These are phyloP conservation scores for Chionoecetes opilio DNA, from an alignment of 1,140 invertebrate genomes.

Conservation along the genomic window DNA sequence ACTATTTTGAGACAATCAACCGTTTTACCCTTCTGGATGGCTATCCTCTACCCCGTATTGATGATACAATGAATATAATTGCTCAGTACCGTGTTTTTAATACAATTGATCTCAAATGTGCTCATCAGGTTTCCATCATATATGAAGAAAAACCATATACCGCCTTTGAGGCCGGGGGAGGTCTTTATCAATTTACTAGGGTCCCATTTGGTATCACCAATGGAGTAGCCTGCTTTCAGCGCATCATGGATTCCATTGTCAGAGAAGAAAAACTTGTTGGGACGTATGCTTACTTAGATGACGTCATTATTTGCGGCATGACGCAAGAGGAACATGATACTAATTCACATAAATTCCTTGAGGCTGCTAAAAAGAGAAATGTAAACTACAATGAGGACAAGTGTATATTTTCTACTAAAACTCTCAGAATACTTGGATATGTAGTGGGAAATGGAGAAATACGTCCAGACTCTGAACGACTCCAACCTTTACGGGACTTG, in stretches of 20 bases:
- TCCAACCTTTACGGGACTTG: background rate
- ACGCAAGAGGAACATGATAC: background rate
- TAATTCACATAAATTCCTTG: background rate
- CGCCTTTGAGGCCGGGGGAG: slow-evolving; percentile 76
- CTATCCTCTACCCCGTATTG: slow-evolving; percentile 64
- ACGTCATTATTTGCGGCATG: slow-evolving; percentile 41
- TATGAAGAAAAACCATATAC: slow-evolving; percentile 80
- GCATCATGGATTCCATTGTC: too few species aligned
- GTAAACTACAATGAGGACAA: background rate
- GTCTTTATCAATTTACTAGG: slow-evolving; percentile 75
- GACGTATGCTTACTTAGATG: slow-evolving; percentile 23
- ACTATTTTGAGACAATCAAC: slow-evolving; percentile 58
- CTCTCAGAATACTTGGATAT: background rate
- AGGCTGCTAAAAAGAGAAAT: too few species aligned
- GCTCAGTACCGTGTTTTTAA: slow-evolving; percentile 75
- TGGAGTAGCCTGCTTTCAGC: background rate
- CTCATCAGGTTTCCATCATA: slow-evolving; percentile 81
- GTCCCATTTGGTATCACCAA: slow-evolving; percentile 81
- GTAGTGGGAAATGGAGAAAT: background rate
- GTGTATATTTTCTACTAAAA: background rate
- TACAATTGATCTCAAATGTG: slow-evolving; percentile 82
- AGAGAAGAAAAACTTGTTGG: background rate
- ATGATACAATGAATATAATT: slow-evolving; percentile 63
- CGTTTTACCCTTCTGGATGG: slow-evolving; percentile 68
- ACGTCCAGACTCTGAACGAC: background rate